These are phyloP conservation scores for Saturnia pavonia DNA, from an alignment of 2,888 invertebrate genomes.

Conservation along the genomic window DNA sequence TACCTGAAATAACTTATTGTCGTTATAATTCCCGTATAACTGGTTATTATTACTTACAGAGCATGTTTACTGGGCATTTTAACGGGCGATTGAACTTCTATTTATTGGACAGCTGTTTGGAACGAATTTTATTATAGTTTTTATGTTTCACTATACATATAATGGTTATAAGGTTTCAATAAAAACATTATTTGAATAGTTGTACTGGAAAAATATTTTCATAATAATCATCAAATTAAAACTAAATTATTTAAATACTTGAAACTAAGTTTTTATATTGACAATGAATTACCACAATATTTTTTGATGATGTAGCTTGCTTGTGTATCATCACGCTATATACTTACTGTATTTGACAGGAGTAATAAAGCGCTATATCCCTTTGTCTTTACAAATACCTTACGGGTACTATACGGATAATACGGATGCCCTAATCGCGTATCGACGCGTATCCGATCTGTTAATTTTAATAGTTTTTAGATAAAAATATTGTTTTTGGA, in stretches of 20 bases:
- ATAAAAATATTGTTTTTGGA: not conserved
- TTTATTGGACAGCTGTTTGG: not conserved
- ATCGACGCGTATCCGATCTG: not conserved
- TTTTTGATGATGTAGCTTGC: not conserved
- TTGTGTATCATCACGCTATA: not conserved
- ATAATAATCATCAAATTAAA: not conserved
- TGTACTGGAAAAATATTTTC: not conserved
- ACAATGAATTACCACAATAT: not conserved
- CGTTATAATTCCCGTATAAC: not conserved
- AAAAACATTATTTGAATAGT: not conserved
- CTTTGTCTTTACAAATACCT: not conserved
- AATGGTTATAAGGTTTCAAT: not conserved
- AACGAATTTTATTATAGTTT: too few species aligned
- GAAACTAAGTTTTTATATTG: not conserved
- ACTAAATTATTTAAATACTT: not conserved
- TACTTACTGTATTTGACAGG: not conserved
- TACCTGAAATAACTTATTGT: slow-evolving; percentile 12
- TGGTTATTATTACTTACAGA: not conserved
- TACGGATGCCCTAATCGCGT: not conserved
- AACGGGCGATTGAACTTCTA: not conserved
- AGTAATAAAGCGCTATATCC: not conserved
- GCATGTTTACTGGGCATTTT: not conserved
- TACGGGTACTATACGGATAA: not conserved
- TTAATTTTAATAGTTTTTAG: not conserved
- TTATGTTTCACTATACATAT: not conserved